Evolutionary conservation across 2,888 invertebrate genomes (phyloP), one percentile per base, ranked within the genome.

Genomic region (Xylota sylvarum): DNA sequence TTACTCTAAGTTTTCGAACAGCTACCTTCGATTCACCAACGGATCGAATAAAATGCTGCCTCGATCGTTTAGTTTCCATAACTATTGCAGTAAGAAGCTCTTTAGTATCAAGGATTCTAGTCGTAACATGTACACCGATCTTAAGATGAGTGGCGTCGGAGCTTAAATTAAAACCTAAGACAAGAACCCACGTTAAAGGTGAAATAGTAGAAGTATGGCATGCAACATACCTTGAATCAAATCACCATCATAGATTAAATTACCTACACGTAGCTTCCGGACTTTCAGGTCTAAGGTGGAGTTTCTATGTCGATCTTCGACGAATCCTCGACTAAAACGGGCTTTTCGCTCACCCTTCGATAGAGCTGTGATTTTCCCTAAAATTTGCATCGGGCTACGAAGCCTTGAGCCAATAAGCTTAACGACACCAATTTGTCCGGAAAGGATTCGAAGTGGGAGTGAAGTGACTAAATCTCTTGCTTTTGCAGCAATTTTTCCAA

Each of bases 351-450:
- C 60, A 4, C 76, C 83, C 4, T 85, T 88, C 32, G 87, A 88
- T 65, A 91, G 43, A 4, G 88, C 83, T 30, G 81, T 72, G 7
- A 90, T 40, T 4, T 90, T 89, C 14, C 85, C 62, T 60, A 80
- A 30, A n/a, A 92, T 77, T 56, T 91, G 90, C 1, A 86, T 7
- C 0, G 92, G 92, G 19, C 89, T 91, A 9, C 87, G 89, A 14
- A 91, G 64, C 30, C 88, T 84, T 0, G 79, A 23, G 0, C 89
- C 89, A 0, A 84, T 62, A 4, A 92, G 4, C 40, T 89, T 87
- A 0, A 90, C 88, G 17, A 83, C 79, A 0, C 84, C 88, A 30
- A 92, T 88, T 9, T 81, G 88, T 0, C 89, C 90, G 0, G 88
- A 79, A 17, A 78, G 37, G 4, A 88, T 2, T 74, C 35, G 70